A percentile compares a stretch with the other conserved stretches of the same genome.
Conservation (phyloP, 37 sponge, comb jelly and placozoan genomes). For the Chondrilla cf. caribensis region DNA sequence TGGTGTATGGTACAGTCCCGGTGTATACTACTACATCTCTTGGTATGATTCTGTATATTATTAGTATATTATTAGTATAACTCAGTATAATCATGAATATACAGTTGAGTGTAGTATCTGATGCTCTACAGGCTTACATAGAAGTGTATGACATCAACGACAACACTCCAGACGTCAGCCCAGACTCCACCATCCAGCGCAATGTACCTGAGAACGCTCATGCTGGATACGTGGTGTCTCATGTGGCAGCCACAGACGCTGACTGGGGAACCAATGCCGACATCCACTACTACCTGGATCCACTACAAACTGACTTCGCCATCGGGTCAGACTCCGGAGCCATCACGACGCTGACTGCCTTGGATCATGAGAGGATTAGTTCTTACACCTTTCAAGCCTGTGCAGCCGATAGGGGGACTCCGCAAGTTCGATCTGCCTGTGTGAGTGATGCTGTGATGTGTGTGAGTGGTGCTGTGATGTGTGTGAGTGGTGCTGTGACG, state of each 20-base stretch:
- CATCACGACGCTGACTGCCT: background rate
- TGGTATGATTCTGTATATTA: too few relatives aligned
- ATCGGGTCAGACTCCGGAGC: conserved; percentile 4
- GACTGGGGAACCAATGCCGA: conserved; percentile 23
- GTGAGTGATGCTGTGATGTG: background rate
- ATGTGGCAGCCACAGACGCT: conserved; percentile 17
- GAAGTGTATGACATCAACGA: conserved; percentile 19
- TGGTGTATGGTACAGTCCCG: too few relatives aligned
- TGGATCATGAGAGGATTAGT: background rate
- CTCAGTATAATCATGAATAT: too few relatives aligned
- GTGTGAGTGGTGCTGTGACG: background rate
- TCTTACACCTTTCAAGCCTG: background rate
- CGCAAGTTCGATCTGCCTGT: background rate
- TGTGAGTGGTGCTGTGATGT: background rate
- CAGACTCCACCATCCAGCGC: background rate
- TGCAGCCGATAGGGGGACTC: conserved; percentile 1
- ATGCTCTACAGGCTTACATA: background rate
- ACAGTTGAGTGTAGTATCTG: too few relatives aligned
- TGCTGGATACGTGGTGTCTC: conserved; percentile 3
- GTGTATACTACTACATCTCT: too few relatives aligned
- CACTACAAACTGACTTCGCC: background rate
- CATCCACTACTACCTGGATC: background rate
- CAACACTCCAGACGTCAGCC: background rate
- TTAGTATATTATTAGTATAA: too few relatives aligned
- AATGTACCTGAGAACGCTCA: conserved; percentile 10